A percentile compares a stretch with the other conserved stretches of the same genome.
Conservation (phyloP, 2,797 vertebrate species). For the Falco naumanni region DNA sequence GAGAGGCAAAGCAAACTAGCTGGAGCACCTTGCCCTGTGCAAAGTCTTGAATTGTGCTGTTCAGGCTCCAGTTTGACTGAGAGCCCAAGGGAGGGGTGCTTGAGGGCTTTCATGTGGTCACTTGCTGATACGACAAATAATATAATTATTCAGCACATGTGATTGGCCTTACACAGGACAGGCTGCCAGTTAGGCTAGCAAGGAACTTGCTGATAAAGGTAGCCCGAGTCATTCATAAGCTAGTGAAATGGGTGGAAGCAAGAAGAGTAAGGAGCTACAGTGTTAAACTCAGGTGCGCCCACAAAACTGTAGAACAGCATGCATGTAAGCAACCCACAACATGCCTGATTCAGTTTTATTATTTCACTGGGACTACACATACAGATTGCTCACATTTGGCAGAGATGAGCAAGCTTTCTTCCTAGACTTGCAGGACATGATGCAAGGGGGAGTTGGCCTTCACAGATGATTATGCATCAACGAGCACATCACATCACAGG, state of each 20-base stretch:
- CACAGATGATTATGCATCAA: background rate
- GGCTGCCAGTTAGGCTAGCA: background rate
- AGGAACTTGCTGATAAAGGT: background rate
- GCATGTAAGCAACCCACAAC: background rate
- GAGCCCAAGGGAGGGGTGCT: background rate
- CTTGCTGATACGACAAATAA: background rate
- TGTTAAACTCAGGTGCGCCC: background rate
- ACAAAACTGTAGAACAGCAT: background rate
- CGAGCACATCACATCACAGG: background rate
- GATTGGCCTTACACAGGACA: background rate
- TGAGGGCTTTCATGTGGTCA: background rate
- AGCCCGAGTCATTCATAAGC: background rate
- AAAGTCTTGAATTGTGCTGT: background rate
- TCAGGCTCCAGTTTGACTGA: background rate
- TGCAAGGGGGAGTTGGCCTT: background rate
- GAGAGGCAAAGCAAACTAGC: background rate
- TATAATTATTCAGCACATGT: background rate
- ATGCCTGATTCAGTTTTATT: background rate
- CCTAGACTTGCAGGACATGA: background rate
- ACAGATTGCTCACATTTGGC: background rate
- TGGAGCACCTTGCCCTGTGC: background rate
- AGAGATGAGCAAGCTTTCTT: background rate
- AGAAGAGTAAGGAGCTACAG: background rate
- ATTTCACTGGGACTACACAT: background rate
- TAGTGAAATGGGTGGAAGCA: background rate